Evolutionary conservation across 2,113 vertebrate species (phyloP).

Genomic region (Opisthocomus hoazin): DNA sequence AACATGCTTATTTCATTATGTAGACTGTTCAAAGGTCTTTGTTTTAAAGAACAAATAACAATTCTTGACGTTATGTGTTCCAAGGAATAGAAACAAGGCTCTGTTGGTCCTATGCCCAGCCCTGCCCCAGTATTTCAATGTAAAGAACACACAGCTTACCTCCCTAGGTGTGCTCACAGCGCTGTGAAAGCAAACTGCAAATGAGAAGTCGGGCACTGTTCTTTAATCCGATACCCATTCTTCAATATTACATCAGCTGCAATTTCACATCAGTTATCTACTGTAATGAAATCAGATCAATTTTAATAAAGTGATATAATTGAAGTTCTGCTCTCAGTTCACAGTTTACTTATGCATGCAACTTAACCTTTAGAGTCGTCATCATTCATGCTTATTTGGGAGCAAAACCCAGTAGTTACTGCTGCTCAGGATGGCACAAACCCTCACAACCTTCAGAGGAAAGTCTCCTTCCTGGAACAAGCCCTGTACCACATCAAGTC

Average conservation of each 20-base stretch:
- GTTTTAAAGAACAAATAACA: background rate
- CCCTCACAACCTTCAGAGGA: background rate
- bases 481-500: background rate
- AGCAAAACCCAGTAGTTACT: background rate
- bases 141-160: background rate
- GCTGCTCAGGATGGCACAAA: background rate
- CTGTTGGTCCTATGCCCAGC: background rate
- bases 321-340: background rate
- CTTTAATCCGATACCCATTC: no score
- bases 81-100: background rate
- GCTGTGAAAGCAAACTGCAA: background rate
- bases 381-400: background rate
- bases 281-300: slow-evolving; percentile 18
- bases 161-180: background rate
- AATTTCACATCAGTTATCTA: background rate
- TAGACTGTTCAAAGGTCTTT: background rate
- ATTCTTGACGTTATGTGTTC: background rate
- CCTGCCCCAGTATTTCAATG: background rate
- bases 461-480: background rate
- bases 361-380: background rate
- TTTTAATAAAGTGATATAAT: slow-evolving; percentile 14
- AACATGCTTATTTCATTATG: background rate
- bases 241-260: background rate
- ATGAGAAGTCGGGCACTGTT: rapidly evolving
- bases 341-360: background rate